Evolutionary conservation across 2,888 invertebrate genomes (phyloP), one percentile per base, ranked within the genome.

Genomic region (Hirtodrosophila confusa): DNA sequence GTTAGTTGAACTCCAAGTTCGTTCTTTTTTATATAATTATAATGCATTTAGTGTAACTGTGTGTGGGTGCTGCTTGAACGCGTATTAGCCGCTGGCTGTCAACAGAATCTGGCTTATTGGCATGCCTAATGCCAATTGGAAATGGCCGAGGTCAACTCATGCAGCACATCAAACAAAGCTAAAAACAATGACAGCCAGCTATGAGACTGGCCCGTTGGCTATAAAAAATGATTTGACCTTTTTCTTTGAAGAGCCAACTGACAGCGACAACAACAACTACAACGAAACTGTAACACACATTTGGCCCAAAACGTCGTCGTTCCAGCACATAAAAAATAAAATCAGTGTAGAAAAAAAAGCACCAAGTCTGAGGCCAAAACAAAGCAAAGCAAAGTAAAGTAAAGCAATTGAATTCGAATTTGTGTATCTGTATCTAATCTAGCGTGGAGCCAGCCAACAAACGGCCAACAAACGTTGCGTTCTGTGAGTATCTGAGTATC

Each of bases 361-460:
- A 27, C 8, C 9, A 33, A 3, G 11, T n/a, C 27, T 5, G 24
- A 47, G 37, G 39, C 23, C 49, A 41, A 56, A 12, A 41, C 44
- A 49, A 35, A 54, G 31, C 54, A 36, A 65, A 69, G 47, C 55
- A 49, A 45, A 71, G 49, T 53, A 66, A 64, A 57, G 66, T 55
- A 71, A 54, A 72, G 78, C 78, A 78, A 79, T 80, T 79, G 75
- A 80, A 80, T 75, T 67, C 66, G 60, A 83, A 78, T 73, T 73
- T 80, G 64, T 80, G 80, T 78, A 80, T 80, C 82, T 85, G 80
- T 82, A 82, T 83, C 82, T 82, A 82, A 82, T 82, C 86, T 80
- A 83, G 80, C 86, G 69, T 83, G 80, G 68, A 76, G 69, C 74
- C 77, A 75, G 17, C 17, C 17, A 17, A 66, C 75, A 72, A 75